Conservation (phyloP, 2,888 invertebrate species). For the Caenorhabditis sp. region DNA sequence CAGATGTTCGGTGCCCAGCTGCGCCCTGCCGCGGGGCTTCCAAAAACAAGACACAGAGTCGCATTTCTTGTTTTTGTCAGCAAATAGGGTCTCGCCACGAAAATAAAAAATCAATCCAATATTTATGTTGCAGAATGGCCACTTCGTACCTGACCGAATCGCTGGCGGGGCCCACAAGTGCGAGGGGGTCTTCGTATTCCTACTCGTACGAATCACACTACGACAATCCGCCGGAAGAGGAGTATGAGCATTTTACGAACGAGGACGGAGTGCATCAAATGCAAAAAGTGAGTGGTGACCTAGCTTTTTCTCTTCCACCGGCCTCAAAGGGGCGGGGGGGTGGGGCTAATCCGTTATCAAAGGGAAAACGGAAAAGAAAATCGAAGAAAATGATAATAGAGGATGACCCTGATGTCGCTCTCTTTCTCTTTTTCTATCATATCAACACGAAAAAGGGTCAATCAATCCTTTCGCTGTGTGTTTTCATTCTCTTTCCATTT, state of each 20-base stretch:
- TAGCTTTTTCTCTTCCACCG: too few relatives aligned
- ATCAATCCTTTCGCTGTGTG: too few relatives aligned
- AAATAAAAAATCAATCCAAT: background rate
- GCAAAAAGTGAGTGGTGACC: too few relatives aligned
- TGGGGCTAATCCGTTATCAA: too few relatives aligned
- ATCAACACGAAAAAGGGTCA: too few relatives aligned
- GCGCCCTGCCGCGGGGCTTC: too few relatives aligned
- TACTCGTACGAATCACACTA: conserved; percentile 77
- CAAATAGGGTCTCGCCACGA: too few relatives aligned
- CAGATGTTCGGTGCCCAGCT: conserved; percentile 40
- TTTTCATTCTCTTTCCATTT: background rate
- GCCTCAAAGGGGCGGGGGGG: too few relatives aligned
- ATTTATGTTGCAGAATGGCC: conserved; percentile 76
- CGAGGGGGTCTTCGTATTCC: conserved; percentile 73
- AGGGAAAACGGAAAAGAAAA: too few relatives aligned
- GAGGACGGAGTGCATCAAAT: conserved; percentile 62
- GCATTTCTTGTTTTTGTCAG: background rate
- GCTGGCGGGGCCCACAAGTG: conserved; percentile 72
- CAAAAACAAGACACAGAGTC: background rate
- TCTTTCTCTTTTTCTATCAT: too few relatives aligned
- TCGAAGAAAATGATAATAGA: too few relatives aligned
- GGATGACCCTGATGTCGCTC: too few relatives aligned
- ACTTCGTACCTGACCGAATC: conserved; percentile 76
- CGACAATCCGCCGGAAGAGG: conserved; percentile 70
- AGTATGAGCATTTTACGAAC: conserved; percentile 58